Conservation (phyloP, 2,888 invertebrate species). For the Bedellia somnulentella region DNA sequence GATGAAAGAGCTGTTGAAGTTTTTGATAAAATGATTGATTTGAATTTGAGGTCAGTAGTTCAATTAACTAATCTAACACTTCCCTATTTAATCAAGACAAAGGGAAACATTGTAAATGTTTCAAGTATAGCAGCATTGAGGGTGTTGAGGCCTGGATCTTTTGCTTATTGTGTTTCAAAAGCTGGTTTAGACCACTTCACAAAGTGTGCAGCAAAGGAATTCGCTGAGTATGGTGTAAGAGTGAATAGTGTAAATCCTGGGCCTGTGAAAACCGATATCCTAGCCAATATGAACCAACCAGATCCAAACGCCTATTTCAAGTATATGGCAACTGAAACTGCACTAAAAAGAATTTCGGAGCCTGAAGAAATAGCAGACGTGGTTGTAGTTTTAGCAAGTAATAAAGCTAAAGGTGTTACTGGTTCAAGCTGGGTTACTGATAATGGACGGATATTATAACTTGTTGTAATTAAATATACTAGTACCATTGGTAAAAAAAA, state of each 20-base stretch:
- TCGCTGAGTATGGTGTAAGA: slow-evolving; percentile 71
- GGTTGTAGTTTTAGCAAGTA: slow-evolving; percentile 81
- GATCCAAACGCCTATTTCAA: slow-evolving; percentile 50
- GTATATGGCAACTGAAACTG: slow-evolving; percentile 73
- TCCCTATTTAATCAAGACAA: slow-evolving; percentile 17
- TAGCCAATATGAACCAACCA: slow-evolving; percentile 63
- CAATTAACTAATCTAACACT: slow-evolving; percentile 17
- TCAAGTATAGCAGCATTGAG: slow-evolving; percentile 16
- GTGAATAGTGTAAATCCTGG: slow-evolving; percentile 90
- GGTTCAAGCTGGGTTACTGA: slow-evolving; percentile 51
- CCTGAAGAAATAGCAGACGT: slow-evolving; percentile 76
- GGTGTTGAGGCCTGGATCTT: slow-evolving; percentile 8
- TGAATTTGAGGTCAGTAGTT: slow-evolving; percentile 19
- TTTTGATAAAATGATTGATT: slow-evolving; percentile 19
- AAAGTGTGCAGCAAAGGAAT: slow-evolving; percentile 76
- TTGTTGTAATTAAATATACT: too few relatives aligned
- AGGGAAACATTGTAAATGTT: slow-evolving; percentile 23
- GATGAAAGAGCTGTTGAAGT: slow-evolving; percentile 11
- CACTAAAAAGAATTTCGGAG: slow-evolving; percentile 74
- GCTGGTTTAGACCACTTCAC: slow-evolving; percentile 94
- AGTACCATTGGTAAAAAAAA: too few relatives aligned
- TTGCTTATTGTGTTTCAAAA: slow-evolving; percentile 12
- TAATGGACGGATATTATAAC: slow-evolving; percentile 10
- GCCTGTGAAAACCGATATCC: slow-evolving; percentile 67
- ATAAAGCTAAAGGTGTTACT: slow-evolving; percentile 79